Percentiles rank a stretch among this genome's conserved stretches.
Conservation (phyloP, 2,888 invertebrate species). For the Nudaria mundana region DNA sequence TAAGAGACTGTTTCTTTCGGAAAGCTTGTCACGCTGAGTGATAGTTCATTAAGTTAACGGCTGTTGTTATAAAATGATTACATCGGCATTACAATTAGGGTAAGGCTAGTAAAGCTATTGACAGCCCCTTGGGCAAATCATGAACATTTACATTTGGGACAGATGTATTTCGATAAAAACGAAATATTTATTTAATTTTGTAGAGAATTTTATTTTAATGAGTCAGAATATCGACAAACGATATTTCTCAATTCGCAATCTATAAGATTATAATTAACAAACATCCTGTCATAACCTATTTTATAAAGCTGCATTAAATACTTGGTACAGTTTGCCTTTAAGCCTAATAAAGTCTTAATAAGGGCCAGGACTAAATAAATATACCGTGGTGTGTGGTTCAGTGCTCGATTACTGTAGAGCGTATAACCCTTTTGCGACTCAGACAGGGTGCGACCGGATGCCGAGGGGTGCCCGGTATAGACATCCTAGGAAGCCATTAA, state of each 20-base stretch:
- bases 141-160: conserved; percentile 14
- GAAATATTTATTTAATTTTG: no score
- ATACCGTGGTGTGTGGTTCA: conserved; percentile 15
- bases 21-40: conserved; percentile 12
- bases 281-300: no score
- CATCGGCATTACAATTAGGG: conserved; percentile 28
- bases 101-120: conserved; percentile 24
- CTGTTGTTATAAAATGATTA: conserved; percentile 33
- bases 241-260: no score
- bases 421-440: conserved; percentile 46
- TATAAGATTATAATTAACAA: no score
- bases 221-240: no score
- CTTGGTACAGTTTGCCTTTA: no score
- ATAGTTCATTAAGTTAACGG: conserved; percentile 24
- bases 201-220: no score
- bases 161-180: not conserved
- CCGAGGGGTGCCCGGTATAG: conserved; percentile 32
- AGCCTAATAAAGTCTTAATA: no score
- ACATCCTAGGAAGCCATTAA: conserved; percentile 10
- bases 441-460: conserved; percentile 62
- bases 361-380: no score
- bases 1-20: no score
- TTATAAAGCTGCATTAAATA: no score
- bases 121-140: conserved; percentile 26
- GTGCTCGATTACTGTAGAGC: conserved; percentile 34